Evolutionary conservation across 1,140 invertebrate genomes (phyloP).

Genomic region (Leguminivora glycinivorella): DNA sequence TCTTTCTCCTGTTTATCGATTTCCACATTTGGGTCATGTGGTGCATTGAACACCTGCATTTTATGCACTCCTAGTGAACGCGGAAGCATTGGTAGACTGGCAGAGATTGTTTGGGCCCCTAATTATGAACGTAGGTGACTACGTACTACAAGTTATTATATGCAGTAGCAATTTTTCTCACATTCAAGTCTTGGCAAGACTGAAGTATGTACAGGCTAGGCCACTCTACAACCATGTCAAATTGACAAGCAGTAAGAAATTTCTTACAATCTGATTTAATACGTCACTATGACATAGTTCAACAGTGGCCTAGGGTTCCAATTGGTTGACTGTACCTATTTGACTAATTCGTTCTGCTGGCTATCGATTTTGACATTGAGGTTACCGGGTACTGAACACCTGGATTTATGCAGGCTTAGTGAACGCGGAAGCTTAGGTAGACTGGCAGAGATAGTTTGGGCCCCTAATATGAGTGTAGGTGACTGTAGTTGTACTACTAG

Average conservation of each 20-base stretch:
- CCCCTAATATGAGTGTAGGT: too few relatives aligned
- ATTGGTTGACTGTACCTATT: too few relatives aligned
- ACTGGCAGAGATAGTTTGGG: not conserved
- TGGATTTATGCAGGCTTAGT: not conserved
- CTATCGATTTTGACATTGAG: not conserved
- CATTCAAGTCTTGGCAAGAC: too few relatives aligned
- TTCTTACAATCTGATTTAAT: too few relatives aligned
- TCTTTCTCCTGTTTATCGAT: not conserved
- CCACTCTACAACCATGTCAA: too few relatives aligned
- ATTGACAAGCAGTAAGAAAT: too few relatives aligned
- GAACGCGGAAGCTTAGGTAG: not conserved
- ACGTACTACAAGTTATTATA: too few relatives aligned
- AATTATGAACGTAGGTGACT: too few relatives aligned
- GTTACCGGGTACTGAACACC: not conserved
- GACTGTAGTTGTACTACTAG: too few relatives aligned
- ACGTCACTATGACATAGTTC: too few relatives aligned
- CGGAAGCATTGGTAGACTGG: not conserved
- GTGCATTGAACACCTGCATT: not conserved
- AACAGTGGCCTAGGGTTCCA: too few relatives aligned
- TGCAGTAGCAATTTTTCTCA: not conserved
- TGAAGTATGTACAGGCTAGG: too few relatives aligned
- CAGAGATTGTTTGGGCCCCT: not conserved
- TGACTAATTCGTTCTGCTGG: not conserved
- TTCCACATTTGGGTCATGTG: not conserved
- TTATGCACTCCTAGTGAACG: constrained; percentile 3